A percentile compares a stretch with the other conserved stretches of the same genome.
Evolutionary conservation across 2,888 invertebrate genomes (phyloP).

Genomic region (Uloborus plumipes): DNA sequence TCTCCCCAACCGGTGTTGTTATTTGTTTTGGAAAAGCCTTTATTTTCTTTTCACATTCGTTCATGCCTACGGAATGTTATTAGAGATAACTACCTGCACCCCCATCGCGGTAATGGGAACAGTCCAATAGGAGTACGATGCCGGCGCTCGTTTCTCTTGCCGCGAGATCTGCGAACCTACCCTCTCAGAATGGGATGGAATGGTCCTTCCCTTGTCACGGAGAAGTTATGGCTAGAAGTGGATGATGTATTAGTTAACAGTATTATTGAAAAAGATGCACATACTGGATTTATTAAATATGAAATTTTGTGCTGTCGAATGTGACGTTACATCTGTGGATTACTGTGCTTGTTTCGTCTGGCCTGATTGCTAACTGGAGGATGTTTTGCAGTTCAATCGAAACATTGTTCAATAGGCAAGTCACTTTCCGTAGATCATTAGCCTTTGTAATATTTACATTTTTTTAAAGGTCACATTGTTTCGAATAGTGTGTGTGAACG

Average conservation of each 20-base stretch:
- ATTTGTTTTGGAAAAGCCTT: conserved; percentile 46
- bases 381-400: neutral
- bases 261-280: conserved; percentile 6
- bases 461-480: conserved; percentile 63
- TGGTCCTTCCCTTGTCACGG: conserved; percentile 60
- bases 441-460: conserved; percentile 57
- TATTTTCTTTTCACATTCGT: conserved; percentile 41
- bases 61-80: conserved; percentile 44
- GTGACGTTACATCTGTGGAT: conserved; percentile 7
- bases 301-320: neutral
- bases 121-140: conserved; percentile 55
- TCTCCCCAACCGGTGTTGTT: conserved; percentile 14
- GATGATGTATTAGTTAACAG: conserved; percentile 56
- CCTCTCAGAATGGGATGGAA: conserved; percentile 53
- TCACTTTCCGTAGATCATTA: conserved; percentile 52
- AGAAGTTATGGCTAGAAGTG: conserved; percentile 49
- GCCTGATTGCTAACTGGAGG: no score
- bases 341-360: neutral
- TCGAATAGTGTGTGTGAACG: conserved; percentile 27
- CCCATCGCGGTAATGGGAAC: conserved; percentile 31
- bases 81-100: conserved; percentile 45
- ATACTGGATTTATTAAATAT: conserved; percentile 11
- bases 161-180: conserved; percentile 47
- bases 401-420: conserved; percentile 49
- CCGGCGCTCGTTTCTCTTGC: conserved; percentile 25